A percentile compares a stretch with the other conserved stretches of the same genome.
These are phyloP conservation scores for Ophthalmolycus amberensis DNA, from an alignment of 2,113 vertebrate species.

Conservation along the genomic window DNA sequence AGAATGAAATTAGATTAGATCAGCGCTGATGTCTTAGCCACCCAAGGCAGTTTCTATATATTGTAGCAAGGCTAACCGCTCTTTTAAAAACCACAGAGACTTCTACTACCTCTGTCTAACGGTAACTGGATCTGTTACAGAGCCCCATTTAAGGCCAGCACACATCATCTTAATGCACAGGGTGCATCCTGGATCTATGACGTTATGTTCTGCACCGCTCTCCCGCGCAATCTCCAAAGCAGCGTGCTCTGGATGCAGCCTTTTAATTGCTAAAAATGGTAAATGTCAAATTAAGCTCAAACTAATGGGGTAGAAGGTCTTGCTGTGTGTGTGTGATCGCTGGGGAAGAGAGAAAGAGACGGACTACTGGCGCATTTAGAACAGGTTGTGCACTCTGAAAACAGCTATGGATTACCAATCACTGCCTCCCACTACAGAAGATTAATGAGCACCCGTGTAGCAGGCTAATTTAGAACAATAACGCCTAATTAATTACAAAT, in stretches of 20 bases:
- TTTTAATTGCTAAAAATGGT: conserved; percentile 86
- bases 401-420: conserved; percentile 96
- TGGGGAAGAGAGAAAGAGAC: conserved; percentile 66
- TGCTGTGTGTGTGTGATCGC: conserved; percentile 81
- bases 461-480: conserved; percentile 98
- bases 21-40: conserved; percentile 74
- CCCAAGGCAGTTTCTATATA: conserved; percentile 71
- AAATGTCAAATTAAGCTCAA: conserved; percentile 88
- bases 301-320: conserved; percentile 83
- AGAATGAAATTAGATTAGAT: conserved; percentile 79
- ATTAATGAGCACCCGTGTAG: conserved; percentile 95
- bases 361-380: conserved; percentile 82
- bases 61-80: conserved; percentile 63
- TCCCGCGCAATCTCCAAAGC: conserved; percentile 62
- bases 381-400: conserved; percentile 84
- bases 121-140: conserved; percentile 79
- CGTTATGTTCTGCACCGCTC: conserved; percentile 63
- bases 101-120: conserved; percentile 71
- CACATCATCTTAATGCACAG: conserved; percentile 79
- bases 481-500: conserved; percentile 97
- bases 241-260: conserved; percentile 71
- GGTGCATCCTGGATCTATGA: conserved; percentile 71
- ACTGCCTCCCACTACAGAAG: conserved; percentile 87
- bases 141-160: conserved; percentile 73
- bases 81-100: conserved; percentile 76